phyloP scores from a whole-genome alignment of 2,888 invertebrate species.

The Syrista parreyssii region DNA sequence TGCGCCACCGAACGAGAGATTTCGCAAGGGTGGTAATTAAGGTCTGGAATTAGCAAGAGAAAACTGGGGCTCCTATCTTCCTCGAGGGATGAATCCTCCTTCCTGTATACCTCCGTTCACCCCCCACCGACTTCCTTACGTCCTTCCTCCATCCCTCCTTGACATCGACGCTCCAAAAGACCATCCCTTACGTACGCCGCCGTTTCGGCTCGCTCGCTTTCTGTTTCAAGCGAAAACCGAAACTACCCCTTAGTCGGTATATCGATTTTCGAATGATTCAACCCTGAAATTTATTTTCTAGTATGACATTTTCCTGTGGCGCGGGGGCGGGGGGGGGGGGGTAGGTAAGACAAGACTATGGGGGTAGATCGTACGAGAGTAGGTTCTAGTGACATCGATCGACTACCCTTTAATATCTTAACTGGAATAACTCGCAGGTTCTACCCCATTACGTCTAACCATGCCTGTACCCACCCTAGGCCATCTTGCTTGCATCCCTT shows the following conservation, averaged over 20 bases:
- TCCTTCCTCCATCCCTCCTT: background rate
- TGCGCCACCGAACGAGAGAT: slow-evolving; percentile 16
- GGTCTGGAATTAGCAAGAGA: slow-evolving; percentile 23
- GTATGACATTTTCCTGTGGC: background rate
- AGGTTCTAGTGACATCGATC: slow-evolving; percentile 34
- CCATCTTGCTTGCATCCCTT: slow-evolving; percentile 32
- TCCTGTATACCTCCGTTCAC: background rate
- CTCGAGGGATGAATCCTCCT: slow-evolving; percentile 16
- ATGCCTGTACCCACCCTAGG: slow-evolving; percentile 22
- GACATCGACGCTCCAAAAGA: background rate
- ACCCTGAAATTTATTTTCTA: background rate
- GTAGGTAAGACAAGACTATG: background rate
- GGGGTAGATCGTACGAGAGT: slow-evolving; percentile 17
- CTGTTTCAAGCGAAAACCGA: background rate
- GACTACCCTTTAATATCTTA: slow-evolving; percentile 48
- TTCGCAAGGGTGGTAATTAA: slow-evolving; percentile 24
- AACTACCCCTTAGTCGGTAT: background rate
- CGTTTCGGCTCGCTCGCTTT: background rate
- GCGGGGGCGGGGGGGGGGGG: background rate
- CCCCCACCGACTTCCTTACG: background rate
- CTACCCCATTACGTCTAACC: slow-evolving; percentile 56
- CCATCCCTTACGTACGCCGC: background rate
- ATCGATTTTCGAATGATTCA: background rate
- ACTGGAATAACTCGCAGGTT: slow-evolving; percentile 52
- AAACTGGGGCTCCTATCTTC: slow-evolving; percentile 21